Conservation (phyloP, 2,797 vertebrate genomes). For the Carcharodon carcharias region DNA sequence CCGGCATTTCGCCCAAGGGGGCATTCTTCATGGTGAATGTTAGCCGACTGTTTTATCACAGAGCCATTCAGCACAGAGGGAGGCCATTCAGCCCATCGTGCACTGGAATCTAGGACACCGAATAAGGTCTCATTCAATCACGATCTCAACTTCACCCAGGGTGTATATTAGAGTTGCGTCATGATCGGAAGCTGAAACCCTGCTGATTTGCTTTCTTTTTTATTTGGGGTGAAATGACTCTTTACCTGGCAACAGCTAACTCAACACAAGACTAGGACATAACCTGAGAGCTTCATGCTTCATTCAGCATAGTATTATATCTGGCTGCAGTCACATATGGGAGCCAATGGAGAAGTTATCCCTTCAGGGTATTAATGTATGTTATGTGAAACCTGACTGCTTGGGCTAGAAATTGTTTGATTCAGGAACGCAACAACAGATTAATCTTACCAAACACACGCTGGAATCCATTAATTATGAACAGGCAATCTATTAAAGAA, state of each 20-base stretch:
- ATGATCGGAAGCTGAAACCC: not conserved
- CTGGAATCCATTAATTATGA: not conserved
- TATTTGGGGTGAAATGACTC: not conserved
- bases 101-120: not conserved
- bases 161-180: not conserved
- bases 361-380: not conserved
- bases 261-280: not conserved
- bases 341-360: not conserved
- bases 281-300: not conserved
- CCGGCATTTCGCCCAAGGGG: not conserved
- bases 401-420: not conserved
- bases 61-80: not conserved
- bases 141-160: not conserved
- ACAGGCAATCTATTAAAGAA: not conserved
- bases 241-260: not conserved
- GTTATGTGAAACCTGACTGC: not conserved
- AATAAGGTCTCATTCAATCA: not conserved
- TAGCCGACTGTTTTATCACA: not conserved
- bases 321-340: not conserved
- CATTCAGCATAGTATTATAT: too few species aligned
- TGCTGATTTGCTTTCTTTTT: not conserved
- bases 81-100: too few species aligned
- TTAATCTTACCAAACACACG: not conserved
- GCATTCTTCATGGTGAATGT: not conserved
- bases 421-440: not conserved